These are phyloP conservation scores for Thymelicus sylvestris DNA, from an alignment of 2,888 invertebrate genomes.

Conservation along the genomic window DNA sequence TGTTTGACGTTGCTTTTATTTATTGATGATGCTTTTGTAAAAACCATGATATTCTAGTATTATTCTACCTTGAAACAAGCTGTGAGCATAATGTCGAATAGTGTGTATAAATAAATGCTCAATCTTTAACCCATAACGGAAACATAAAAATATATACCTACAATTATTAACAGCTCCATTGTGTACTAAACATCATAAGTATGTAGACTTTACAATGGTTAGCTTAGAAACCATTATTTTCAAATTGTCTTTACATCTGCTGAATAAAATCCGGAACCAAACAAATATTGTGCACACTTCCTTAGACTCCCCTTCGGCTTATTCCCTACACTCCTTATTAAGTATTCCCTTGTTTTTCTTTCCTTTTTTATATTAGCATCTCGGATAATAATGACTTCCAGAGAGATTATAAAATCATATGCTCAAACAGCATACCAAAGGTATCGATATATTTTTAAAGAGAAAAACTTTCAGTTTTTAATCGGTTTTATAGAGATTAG, in stretches of 20 bases:
- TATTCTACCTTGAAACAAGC: too few species aligned
- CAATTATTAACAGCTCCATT: too few species aligned
- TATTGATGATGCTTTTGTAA: too few species aligned
- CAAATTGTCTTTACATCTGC: too few species aligned
- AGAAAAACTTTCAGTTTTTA: neutral
- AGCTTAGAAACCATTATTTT: neutral
- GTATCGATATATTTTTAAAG: conserved; percentile 22
- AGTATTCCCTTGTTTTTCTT: conserved; percentile 45
- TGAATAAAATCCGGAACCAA: neutral
- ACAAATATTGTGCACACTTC: conserved; percentile 24
- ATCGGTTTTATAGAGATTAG: too few species aligned
- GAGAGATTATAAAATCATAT: conserved; percentile 48
- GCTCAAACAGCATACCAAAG: conserved; percentile 32
- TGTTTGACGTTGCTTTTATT: too few species aligned
- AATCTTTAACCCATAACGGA: too few species aligned
- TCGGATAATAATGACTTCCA: conserved; percentile 46
- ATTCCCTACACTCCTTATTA: conserved; percentile 40
- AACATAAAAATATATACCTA: too few species aligned
- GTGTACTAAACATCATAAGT: too few species aligned
- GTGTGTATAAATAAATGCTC: too few species aligned
- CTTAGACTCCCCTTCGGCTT: conserved; percentile 24
- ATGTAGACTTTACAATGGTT: neutral
- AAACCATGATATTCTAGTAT: too few species aligned
- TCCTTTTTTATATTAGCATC: conserved; percentile 38
- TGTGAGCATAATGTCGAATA: too few species aligned